A percentile compares a stretch with the other conserved stretches of the same genome.
Conservation (phyloP, 2,797 vertebrate genomes). For the Pseudochaenichthys georgianus region DNA sequence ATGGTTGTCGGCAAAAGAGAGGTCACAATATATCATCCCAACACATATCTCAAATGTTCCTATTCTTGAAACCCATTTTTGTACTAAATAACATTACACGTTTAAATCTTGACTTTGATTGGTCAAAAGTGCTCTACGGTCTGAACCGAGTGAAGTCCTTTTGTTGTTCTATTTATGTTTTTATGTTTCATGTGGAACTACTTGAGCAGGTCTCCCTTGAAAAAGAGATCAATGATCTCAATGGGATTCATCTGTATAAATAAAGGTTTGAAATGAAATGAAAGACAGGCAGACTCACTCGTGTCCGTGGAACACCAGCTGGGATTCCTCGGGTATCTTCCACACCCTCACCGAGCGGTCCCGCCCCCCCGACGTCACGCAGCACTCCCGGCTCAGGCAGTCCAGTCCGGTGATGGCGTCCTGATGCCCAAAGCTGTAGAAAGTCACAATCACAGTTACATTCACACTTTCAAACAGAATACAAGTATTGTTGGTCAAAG, state of each 20-base stretch:
- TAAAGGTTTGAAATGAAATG: no score
- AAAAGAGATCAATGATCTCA: no score
- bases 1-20: no score
- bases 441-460: neutral
- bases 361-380: conserved; percentile 93
- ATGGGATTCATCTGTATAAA: no score
- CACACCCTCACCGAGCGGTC: conserved; percentile 94
- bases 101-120: no score
- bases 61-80: no score
- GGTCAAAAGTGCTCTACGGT: neutral
- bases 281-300: conserved; percentile 85
- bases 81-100: no score
- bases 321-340: conserved; percentile 97
- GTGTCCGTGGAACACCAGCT: conserved; percentile 95
- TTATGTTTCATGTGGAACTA: no score
- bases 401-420: conserved; percentile 93
- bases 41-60: no score
- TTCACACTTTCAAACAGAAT: neutral
- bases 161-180: no score
- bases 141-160: neutral
- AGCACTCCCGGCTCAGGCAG: conserved; percentile 92
- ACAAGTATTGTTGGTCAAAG: neutral
- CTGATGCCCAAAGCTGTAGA: conserved; percentile 93
- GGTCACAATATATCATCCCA: no score
- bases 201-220: no score